A percentile compares a stretch with the other conserved stretches of the same genome.
Conservation (phyloP, 2,113 vertebrate genomes). For the Osmerus mordax region DNA sequence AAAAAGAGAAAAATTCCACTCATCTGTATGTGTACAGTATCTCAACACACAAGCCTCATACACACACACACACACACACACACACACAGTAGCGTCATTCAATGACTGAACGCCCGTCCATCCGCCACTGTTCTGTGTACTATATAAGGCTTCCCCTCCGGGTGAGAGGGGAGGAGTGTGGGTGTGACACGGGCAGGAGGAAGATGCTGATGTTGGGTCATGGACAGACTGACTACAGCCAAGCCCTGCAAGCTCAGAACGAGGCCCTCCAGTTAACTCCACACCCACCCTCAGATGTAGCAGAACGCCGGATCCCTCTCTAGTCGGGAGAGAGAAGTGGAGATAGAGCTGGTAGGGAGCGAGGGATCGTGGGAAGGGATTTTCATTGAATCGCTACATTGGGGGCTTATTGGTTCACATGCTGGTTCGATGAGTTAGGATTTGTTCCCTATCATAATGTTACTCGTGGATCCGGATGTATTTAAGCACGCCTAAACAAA, state of each 20-base stretch:
- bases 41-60: background rate
- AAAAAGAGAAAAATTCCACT: no score
- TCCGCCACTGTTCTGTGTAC: background rate
- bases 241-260: no score
- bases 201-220: no score
- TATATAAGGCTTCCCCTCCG: no score
- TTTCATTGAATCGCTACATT: constrained; percentile 4
- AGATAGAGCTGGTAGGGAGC: background rate
- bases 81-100: background rate
- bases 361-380: background rate
- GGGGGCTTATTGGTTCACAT: background rate
- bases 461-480: background rate
- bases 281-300: constrained; percentile 30
- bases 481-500: background rate
- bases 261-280: constrained; percentile 32
- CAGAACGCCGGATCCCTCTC: background rate
- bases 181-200: no score
- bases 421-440: background rate
- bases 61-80: no score
- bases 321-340: background rate
- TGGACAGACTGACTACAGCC: no score
- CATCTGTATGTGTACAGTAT: no score
- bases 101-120: background rate
- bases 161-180: no score
- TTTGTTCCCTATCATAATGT: background rate